Conservation (phyloP, 2,113 vertebrate genomes). For the Catharus fuscescens region DNA sequence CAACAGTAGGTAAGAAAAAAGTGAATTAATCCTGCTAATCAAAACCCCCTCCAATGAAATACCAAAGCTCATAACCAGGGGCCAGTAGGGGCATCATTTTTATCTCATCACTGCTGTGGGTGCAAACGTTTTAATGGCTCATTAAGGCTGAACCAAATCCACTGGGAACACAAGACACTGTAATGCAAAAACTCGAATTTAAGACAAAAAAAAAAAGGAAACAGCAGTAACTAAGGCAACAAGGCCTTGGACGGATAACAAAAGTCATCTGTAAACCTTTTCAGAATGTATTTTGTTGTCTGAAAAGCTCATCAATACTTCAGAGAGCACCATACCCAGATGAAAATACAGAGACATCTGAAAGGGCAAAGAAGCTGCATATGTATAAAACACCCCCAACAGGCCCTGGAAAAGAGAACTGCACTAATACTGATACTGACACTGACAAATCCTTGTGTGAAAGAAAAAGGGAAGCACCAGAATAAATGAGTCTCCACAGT, state of each 20-base stretch:
- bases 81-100: not conserved
- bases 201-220: not conserved
- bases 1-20: not conserved
- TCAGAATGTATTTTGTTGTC: not conserved
- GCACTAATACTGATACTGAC: not conserved
- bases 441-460: not conserved
- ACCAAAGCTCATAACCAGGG: not conserved
- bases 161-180: not conserved
- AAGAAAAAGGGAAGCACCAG: constrained; percentile 33
- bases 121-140: not conserved
- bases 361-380: not conserved
- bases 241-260: not conserved
- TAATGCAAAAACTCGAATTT: not conserved
- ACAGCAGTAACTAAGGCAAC: not conserved
- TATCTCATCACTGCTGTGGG: not conserved
- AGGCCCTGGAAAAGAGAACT: not conserved
- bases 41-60: not conserved
- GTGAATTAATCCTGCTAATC: not conserved
- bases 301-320: not conserved
- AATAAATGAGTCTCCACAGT: not conserved
- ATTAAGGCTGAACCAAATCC: not conserved
- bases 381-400: accelerated
- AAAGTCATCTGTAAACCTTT: not conserved
- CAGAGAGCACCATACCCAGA: not conserved
- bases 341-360: not conserved